These are phyloP conservation scores for Heloderma charlesbogerti DNA, from an alignment of 2,113 vertebrate species.

Conservation along the genomic window DNA sequence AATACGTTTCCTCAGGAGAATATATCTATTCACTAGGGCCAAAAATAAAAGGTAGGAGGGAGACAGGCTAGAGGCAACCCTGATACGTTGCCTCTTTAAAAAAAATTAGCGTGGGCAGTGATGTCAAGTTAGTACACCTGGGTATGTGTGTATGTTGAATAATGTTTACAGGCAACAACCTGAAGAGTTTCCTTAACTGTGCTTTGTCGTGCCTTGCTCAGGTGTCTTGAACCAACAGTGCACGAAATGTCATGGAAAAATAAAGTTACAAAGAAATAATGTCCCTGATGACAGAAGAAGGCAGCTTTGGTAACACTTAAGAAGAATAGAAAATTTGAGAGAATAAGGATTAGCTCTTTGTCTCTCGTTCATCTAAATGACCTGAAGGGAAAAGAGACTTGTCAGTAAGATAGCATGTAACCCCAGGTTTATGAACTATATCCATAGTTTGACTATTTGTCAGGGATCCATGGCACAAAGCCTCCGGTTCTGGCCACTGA, in stretches of 20 bases:
- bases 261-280: background rate
- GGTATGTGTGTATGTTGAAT: background rate
- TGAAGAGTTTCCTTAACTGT: background rate
- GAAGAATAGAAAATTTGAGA: background rate
- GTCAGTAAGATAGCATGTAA: background rate
- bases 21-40: background rate
- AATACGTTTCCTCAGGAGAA: background rate
- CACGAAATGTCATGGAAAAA: background rate
- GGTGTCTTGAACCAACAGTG: background rate
- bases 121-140: background rate
- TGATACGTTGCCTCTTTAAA: background rate
- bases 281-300: background rate
- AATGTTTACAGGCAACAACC: background rate
- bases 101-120: background rate
- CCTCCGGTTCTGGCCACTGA: background rate
- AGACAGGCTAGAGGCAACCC: background rate
- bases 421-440: background rate
- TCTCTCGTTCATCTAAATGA: background rate
- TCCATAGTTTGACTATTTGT: background rate
- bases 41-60: background rate
- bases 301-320: background rate
- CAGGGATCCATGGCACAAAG: too few species aligned
- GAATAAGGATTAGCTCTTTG: background rate
- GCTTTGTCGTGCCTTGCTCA: background rate
- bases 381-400: background rate